Percentiles rank a stretch among this genome's conserved stretches.
Evolutionary conservation across 1,140 invertebrate species (phyloP).

Genomic region (Sycophila sp.): DNA sequence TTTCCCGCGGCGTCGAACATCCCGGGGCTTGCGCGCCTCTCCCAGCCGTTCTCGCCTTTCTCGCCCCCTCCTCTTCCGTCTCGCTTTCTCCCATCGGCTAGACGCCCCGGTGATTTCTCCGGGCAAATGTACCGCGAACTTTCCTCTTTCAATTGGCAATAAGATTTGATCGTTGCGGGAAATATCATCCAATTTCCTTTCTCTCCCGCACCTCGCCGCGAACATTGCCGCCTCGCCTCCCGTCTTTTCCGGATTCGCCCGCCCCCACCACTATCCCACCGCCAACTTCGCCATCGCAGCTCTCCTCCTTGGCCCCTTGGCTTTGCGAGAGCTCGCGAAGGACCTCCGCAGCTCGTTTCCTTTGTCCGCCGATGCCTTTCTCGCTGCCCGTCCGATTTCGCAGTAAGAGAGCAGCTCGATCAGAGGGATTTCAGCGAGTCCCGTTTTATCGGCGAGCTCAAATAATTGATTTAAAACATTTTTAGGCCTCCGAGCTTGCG

Average conservation of each 20-base stretch:
- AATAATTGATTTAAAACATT: too few species aligned
- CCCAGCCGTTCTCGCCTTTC: neutral
- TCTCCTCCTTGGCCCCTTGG: constrained; percentile 1
- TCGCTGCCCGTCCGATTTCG: constrained; percentile 2
- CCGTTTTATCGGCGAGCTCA: too few species aligned
- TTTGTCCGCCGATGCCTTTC: constrained; percentile 19
- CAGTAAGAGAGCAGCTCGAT: neutral
- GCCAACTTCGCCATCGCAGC: constrained; percentile 41
- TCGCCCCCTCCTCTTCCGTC: neutral
- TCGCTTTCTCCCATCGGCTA: constrained; percentile 23
- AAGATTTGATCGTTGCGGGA: constrained; percentile 64
- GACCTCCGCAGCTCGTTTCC: constrained; percentile 9
- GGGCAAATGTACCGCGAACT: constrained; percentile 60
- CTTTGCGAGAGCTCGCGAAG: constrained; percentile 18
- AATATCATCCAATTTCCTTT: constrained; percentile 66
- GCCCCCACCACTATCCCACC: constrained; percentile 8
- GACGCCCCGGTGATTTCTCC: constrained; percentile 50
- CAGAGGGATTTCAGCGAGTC: too few species aligned
- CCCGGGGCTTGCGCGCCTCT: neutral
- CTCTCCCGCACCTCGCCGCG: constrained; percentile 35
- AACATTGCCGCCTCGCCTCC: constrained; percentile 36
- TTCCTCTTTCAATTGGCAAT: constrained; percentile 64
- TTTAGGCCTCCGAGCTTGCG: too few species aligned
- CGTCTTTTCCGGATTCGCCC: constrained; percentile 21
- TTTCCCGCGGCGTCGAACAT: neutral